Evolutionary conservation across 1,140 invertebrate genomes (phyloP).

Genomic region (Phortica variegata): DNA sequence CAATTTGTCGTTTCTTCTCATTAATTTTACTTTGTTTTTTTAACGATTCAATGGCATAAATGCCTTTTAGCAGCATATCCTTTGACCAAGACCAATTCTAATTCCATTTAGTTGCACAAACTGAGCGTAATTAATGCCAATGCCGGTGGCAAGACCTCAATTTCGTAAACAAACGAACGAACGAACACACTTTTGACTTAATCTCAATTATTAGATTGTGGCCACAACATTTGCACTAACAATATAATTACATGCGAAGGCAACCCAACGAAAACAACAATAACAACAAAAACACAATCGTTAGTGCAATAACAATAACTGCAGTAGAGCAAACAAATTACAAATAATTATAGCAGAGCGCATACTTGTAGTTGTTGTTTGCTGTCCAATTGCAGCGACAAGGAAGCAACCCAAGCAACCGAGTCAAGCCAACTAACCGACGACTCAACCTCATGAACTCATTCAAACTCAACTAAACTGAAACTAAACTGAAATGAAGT

Average conservation of each 20-base stretch:
- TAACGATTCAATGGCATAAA: constrained; percentile 3
- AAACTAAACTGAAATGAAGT: no score
- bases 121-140: no score
- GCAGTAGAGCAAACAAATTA: constrained; percentile 48
- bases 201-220: no score
- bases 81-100: no score
- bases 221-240: background rate
- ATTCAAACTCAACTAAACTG: constrained; percentile 6
- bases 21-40: no score
- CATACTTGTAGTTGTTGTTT: constrained; percentile 23
- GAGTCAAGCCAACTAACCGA: background rate
- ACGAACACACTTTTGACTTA: no score
- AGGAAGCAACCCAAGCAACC: constrained; percentile 2
- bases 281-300: constrained; percentile 12
- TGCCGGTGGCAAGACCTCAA: background rate
- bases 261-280: constrained; percentile 22
- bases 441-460: constrained; percentile 4
- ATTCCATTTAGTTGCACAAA: no score
- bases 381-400: no score
- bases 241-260: background rate
- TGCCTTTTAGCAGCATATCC: no score
- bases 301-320: constrained; percentile 14
- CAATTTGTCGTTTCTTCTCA: no score
- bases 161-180: no score
- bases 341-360: constrained; percentile 40